Percentiles rank a stretch among this genome's conserved stretches.
These are phyloP conservation scores for Sus scrofa DNA, from an alignment of 2,113 vertebrate species.

Conservation along the genomic window T2T-Sscrofa CM000816.6:54142501-54143000, in stretches of 20 bases:
- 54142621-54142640: neutral
- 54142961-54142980: neutral
- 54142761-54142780: neutral
- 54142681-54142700: neutral
- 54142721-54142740: neutral
- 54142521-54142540: neutral
- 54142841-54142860: neutral
- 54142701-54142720: neutral
- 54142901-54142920: neutral
- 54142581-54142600: neutral
- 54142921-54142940: neutral
- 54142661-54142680: neutral
- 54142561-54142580: neutral
- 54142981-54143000: neutral
- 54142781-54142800: neutral
- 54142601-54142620: neutral
- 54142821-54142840: neutral
- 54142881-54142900: neutral
- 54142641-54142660: neutral
- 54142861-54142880: neutral
- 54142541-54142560: neutral
- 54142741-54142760: neutral
- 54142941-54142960: neutral
- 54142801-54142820: neutral
- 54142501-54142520: neutral